A percentile compares a stretch with the other conserved stretches of the same genome.
Conservation (phyloP, 2,888 invertebrate species). For the Celastrina argiolus region DNA sequence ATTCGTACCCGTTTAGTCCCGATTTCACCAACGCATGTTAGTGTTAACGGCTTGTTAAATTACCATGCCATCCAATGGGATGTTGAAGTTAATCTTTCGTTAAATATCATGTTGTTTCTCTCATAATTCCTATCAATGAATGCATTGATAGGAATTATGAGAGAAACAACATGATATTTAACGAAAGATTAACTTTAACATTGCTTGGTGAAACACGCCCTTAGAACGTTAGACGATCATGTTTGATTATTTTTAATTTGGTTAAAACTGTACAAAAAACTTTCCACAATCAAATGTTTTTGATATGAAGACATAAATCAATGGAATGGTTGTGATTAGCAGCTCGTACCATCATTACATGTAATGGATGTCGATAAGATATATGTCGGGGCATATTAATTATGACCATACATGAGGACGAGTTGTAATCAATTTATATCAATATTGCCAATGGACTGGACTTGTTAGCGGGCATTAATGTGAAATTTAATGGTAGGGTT, state of each 20-base stretch:
- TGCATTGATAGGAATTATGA: no score
- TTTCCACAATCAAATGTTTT: not conserved
- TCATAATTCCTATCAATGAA: no score
- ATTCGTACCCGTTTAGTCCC: no score
- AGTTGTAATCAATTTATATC: conserved; percentile 76
- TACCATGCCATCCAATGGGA: no score
- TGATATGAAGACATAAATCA: conserved; percentile 40
- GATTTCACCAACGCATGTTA: no score
- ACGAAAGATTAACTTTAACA: no score
- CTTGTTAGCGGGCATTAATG: conserved; percentile 70
- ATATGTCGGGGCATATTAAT: conserved; percentile 54
- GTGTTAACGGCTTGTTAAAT: no score
- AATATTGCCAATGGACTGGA: conserved; percentile 70
- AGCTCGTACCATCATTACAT: conserved; percentile 52
- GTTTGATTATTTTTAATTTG: not conserved
- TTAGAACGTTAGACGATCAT: no score
- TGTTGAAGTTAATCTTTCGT: no score
- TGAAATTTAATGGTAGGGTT: conserved; percentile 66
- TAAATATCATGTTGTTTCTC: no score
- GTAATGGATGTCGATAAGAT: conserved; percentile 65
- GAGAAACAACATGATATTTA: no score
- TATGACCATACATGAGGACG: conserved; percentile 68
- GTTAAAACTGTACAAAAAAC: not conserved
- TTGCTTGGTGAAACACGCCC: no score
- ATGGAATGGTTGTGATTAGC: conserved; percentile 42